Base-by-base conservation (phyloP, 92 coral and sea anemone genomes). In the Palythoa caribaeorum region DNA sequence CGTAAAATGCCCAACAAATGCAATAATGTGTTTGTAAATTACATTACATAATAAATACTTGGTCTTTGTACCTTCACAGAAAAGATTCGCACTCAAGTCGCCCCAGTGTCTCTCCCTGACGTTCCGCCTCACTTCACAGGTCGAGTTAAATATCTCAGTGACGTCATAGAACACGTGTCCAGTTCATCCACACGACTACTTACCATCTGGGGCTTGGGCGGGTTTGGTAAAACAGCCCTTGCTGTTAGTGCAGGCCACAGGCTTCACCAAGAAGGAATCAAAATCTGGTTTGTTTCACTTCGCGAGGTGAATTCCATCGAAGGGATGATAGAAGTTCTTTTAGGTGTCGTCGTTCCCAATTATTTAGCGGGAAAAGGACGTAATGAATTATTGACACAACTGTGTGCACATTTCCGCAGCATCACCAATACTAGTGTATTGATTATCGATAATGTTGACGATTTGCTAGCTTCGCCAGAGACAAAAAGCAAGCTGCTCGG, bases 151-250 rank as follows among this genome's bases (percentile, higher is more conserved):
- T 52, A 81, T 14, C 15, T 39, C 9, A 5, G 3, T 48, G 55
- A 62, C 38, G 19, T 81, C 59, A 69, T 39, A 6, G 15, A 19
- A 63, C 36, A 6, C 28, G 38, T 81, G 16, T 15, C 50, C 7
- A 81, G 60, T 44, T 63, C 75, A 39, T 6, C 55, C 36, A 62
- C 55, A 8, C 86, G 55, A 28, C 38, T 81, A 63, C 37, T 60
- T 50, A 20, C 73, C 72, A 69, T 81, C 53, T 63, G 73, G 73
- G 86, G 86, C 2, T 63, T 74, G 8, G 60, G 75, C 5, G 86
- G 86, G 11, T 83, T 83, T 39, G 86, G 86, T 20, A 81, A 69
- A 81, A 63, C 76, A 2, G 38, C 59, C n/a, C 77, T 83, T 71
- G 65, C 77, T 12, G 11, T 16, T 36, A 48, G 20, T 57, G 83